Percentiles rank a stretch among this genome's conserved stretches.
Conservation (phyloP, 2,113 vertebrate species). For the Gnathonemus longibarbis region DNA sequence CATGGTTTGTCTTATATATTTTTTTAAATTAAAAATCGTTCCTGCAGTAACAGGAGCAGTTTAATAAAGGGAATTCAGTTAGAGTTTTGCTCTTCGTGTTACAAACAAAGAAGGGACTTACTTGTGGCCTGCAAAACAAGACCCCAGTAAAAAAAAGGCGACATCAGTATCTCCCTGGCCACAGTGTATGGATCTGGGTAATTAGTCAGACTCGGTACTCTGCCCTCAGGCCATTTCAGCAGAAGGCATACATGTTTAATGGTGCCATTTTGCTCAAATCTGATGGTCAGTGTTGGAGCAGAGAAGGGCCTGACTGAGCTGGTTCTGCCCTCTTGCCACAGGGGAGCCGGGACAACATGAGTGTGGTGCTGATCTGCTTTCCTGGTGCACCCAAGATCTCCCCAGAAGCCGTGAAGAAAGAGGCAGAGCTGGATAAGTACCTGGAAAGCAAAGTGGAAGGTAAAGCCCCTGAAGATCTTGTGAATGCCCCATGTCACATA, state of each 20-base stretch:
- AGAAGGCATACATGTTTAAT: neutral
- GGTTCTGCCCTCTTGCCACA: conserved; percentile 34
- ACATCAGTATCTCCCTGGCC: neutral
- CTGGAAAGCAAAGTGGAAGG: conserved; percentile 83
- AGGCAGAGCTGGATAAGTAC: conserved; percentile 79
- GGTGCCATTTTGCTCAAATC: neutral
- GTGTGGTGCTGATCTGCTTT: conserved; percentile 84
- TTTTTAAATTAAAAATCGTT: neutral
- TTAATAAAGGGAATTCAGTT: neutral
- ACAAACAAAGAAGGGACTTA: neutral
- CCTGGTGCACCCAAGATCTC: conserved; percentile 80
- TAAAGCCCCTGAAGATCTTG: conserved; percentile 79
- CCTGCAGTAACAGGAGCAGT: neutral
- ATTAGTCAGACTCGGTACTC: neutral
- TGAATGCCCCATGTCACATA: conserved; percentile 65
- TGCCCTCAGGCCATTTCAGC: neutral
- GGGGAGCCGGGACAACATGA: conserved; percentile 92
- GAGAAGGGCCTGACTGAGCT: neutral
- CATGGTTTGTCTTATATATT: neutral
- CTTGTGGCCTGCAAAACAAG: neutral
- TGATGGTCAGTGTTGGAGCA: neutral
- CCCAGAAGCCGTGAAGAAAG: conserved; percentile 76
- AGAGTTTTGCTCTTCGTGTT: neutral
- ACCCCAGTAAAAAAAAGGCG: neutral
- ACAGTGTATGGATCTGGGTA: neutral